Conservation (phyloP, 2,797 vertebrate species). For the Stomatorhinus walkeri region DNA sequence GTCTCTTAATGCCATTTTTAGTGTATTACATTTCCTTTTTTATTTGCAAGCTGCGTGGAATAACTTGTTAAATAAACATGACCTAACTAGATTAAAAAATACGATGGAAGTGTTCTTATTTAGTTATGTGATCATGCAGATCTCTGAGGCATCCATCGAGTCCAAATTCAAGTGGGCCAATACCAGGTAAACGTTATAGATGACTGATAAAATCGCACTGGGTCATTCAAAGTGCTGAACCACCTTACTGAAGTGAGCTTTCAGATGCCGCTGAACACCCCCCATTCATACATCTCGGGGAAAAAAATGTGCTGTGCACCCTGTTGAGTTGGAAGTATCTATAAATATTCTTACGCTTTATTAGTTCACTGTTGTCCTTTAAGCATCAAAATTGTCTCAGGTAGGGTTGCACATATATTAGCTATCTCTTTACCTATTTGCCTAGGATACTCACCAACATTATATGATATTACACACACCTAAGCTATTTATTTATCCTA, state of each 20-base stretch:
- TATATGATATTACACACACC: background rate
- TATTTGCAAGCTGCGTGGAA: background rate
- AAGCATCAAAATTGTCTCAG: background rate
- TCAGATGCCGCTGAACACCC: background rate
- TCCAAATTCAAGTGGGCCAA: background rate
- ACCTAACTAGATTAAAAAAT: background rate
- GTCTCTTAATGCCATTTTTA: background rate
- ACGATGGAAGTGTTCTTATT: background rate
- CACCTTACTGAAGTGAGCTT: background rate
- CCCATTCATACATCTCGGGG: background rate
- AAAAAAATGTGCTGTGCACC: background rate
- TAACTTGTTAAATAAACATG: background rate
- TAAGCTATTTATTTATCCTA: background rate
- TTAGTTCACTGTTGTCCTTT: background rate
- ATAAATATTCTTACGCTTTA: background rate
- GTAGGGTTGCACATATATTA: background rate
- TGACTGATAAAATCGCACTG: background rate
- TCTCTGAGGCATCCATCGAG: background rate
- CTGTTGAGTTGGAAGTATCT: background rate
- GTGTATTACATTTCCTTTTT: background rate
- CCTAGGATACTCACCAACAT: background rate
- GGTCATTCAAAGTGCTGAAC: background rate
- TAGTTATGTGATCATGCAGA: background rate
- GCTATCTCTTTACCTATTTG: background rate
- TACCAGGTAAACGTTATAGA: background rate